phyloP scores from a whole-genome alignment of 2,888 invertebrate genomes.

The Phytoseiulus persimilis region DNA sequence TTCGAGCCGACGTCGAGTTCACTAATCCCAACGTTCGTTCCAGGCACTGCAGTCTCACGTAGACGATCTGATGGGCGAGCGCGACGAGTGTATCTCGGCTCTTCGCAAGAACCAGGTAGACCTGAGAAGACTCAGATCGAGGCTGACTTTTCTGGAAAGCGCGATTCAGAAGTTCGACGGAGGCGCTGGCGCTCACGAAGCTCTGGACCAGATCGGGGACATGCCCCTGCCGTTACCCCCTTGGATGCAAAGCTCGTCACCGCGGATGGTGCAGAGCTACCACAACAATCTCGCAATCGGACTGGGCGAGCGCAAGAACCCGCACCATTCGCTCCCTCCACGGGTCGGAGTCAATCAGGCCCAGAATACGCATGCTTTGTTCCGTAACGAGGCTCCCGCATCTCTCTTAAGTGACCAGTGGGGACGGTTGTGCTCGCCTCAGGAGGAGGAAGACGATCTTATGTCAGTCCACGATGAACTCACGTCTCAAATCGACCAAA shows the following conservation, averaged over 20 bases:
- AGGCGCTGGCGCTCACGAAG: conserved; percentile 1
- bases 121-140: conserved; percentile 31
- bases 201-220: conserved; percentile 22
- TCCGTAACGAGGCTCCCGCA: conserved; percentile 16
- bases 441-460: not conserved
- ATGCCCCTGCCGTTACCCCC: conserved; percentile 13
- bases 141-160: conserved; percentile 33
- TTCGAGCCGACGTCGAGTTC: not conserved
- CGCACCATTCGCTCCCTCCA: conserved; percentile 27
- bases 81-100: conserved; percentile 36
- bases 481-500: conserved; percentile 33
- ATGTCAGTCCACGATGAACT: conserved; percentile 29
- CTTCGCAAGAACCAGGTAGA: conserved; percentile 30
- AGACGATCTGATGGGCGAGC: conserved; percentile 30
- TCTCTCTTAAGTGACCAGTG: conserved; percentile 22
- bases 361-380: conserved; percentile 16
- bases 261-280: conserved; percentile 27
- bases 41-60: conserved; percentile 34
- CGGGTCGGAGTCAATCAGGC: conserved; percentile 29
- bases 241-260: conserved; percentile 32
- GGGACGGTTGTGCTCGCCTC: conserved; percentile 10
- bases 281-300: conserved; percentile 29
- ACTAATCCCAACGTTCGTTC: not conserved
- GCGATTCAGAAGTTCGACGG: conserved; percentile 24
- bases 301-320: conserved; percentile 20